Evolutionary conservation across 2,888 invertebrate species (phyloP).

Genomic region (Hydriomena furcata): DNA sequence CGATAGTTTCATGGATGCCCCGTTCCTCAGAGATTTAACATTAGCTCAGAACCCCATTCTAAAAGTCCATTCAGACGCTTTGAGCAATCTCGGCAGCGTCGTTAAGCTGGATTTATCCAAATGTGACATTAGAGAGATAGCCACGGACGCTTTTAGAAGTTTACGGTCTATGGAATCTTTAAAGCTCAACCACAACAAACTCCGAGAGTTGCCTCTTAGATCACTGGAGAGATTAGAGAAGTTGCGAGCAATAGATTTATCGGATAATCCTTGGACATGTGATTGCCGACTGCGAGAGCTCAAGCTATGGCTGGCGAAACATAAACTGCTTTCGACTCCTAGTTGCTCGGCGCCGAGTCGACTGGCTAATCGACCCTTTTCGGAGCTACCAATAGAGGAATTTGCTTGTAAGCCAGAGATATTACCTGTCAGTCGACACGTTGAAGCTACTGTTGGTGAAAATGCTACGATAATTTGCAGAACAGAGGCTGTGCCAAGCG

Average conservation of each 20-base stretch:
- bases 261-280: conserved; percentile 95
- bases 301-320: conserved; percentile 91
- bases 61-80: conserved; percentile 89
- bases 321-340: conserved; percentile 91
- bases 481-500: conserved; percentile 91
- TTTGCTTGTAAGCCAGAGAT: conserved; percentile 94
- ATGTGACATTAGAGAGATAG: conserved; percentile 91
- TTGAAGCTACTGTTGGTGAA: conserved; percentile 91
- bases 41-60: conserved; percentile 92
- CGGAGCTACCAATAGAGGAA: conserved; percentile 90
- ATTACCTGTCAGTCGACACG: conserved; percentile 88
- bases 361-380: conserved; percentile 88
- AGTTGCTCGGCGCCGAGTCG: conserved; percentile 89
- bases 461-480: conserved; percentile 93
- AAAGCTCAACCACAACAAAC: conserved; percentile 91
- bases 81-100: conserved; percentile 88
- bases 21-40: conserved; percentile 91
- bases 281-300: conserved; percentile 92
- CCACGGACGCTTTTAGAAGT: conserved; percentile 88
- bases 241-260: conserved; percentile 91
- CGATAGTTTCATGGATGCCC: conserved; percentile 89
- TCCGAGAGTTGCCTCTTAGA: conserved; percentile 88
- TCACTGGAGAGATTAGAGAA: conserved; percentile 89
- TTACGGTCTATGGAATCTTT: conserved; percentile 90
- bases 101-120: conserved; percentile 93